Conservation (phyloP, 1,140 invertebrate genomes). For the Euura lappo region DNA sequence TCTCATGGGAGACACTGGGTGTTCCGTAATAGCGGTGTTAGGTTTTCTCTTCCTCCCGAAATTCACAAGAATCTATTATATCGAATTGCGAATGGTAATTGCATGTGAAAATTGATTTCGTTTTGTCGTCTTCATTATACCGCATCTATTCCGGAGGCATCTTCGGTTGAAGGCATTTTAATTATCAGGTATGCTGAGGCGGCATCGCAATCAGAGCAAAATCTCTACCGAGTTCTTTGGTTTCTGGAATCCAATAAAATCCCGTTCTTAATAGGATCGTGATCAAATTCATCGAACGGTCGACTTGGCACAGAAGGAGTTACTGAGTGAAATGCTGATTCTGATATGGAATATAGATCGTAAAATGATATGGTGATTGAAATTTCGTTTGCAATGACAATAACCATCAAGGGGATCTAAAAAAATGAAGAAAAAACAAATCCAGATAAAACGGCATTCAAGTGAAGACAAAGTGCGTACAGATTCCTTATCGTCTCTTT, state of each 20-base stretch:
- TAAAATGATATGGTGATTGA: not conserved
- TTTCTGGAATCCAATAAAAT: not conserved
- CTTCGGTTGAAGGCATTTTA: not conserved
- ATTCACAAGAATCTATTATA: not conserved
- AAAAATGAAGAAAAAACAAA: too few relatives aligned
- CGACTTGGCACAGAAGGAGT: not conserved
- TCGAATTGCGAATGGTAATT: not conserved
- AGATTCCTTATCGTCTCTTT: too few relatives aligned
- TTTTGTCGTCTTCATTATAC: not conserved
- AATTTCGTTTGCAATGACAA: not conserved
- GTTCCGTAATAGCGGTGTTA: not conserved
- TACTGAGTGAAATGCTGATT: not conserved
- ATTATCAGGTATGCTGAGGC: too few relatives aligned
- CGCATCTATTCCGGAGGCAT: not conserved
- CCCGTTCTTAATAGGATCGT: not conserved
- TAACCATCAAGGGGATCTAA: not conserved
- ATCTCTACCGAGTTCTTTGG: too few relatives aligned
- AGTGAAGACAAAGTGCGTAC: too few relatives aligned
- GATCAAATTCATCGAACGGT: too few relatives aligned
- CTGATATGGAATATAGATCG: not conserved
- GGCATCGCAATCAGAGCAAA: too few relatives aligned
- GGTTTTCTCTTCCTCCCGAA: not conserved
- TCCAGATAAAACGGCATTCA: too few relatives aligned
- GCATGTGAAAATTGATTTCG: not conserved
- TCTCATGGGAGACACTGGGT: not conserved